Base-by-base conservation (phyloP, 1,140 invertebrate genomes). In the Drosophila navojoa region DNA sequence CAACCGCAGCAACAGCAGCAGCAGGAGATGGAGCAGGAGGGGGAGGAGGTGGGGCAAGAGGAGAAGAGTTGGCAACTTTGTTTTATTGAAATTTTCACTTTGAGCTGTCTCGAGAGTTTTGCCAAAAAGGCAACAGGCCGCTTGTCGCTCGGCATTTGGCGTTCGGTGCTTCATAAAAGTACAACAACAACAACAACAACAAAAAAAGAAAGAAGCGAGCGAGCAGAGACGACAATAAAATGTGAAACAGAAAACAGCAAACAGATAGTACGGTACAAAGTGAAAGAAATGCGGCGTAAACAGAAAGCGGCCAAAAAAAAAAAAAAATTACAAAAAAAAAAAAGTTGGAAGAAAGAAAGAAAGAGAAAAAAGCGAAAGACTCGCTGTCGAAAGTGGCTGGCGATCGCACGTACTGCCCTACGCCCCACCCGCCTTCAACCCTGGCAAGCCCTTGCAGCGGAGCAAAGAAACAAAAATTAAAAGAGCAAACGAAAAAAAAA, bases 201-300 rank as follows among this genome's bases (percentile, higher is more conserved):
- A 71, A 55, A 35, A 54, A 29, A 42, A 35, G 35, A 38, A 53
- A 53, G 19, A 69, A 70, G 47, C 5, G 6, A n/a, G 29, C 67
- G 6, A n/a, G 29, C 60, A n/a, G 40, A 44, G 42, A 60, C 67
- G 52, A 60, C 66, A 75, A 70, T 69, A 69, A 79, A 73, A 79
- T 73, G 76, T 74, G 54, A 79, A 82, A 82, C 75, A 81, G 64
- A 38, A 67, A 59, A 70, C 53, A 74, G 53, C 50, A 58, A 76
- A 67, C 44, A 77, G 71, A 77, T 86, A 87, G 82, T 87, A 85
- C 63, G 75, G 71, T 55, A 69, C 82, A 87, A 82, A 87, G 82
- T 79, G 82, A 86, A 87, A 86, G 82, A 86, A 87, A 86, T 86
- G 82, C 82, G 79, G 61, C 82, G 79, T 87, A 87, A 86, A 86